These are phyloP conservation scores for Hermodice carunculata DNA, from an alignment of 2,888 invertebrate genomes.

Conservation along the genomic window DNA sequence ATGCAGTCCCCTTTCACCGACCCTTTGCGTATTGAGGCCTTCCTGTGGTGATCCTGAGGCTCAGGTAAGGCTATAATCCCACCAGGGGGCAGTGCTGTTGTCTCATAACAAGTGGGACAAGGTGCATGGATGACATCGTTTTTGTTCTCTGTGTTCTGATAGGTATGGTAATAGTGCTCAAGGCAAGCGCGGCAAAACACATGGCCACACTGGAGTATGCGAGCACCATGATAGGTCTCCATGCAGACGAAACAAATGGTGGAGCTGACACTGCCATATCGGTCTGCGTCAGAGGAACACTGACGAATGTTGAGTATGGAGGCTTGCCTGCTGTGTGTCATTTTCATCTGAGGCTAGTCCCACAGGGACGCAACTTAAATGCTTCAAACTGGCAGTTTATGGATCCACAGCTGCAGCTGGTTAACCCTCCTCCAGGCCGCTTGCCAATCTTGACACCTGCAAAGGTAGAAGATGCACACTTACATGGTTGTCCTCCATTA, in stretches of 20 bases:
- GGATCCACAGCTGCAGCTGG: too few species aligned
- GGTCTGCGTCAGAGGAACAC: too few species aligned
- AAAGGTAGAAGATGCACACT: too few species aligned
- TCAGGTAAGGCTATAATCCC: background rate
- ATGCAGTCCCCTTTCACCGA: background rate
- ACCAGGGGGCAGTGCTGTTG: background rate
- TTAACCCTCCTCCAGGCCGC: too few species aligned
- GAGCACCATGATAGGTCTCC: conserved; percentile 1
- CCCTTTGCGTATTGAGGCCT: background rate
- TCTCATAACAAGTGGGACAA: conserved; percentile 12
- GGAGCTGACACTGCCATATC: too few species aligned
- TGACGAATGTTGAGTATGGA: too few species aligned
- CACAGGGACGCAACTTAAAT: too few species aligned
- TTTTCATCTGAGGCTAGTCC: too few species aligned
- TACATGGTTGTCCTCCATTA: too few species aligned
- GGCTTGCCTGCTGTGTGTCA: too few species aligned
- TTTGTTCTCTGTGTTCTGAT: background rate
- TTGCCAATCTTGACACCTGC: too few species aligned
- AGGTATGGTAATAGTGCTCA: conserved; percentile 10
- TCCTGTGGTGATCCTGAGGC: background rate
- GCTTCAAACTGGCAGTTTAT: too few species aligned
- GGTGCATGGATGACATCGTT: background rate
- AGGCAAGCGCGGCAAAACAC: conserved; percentile 24
- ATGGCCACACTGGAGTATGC: conserved; percentile 23
- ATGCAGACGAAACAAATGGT: conserved; percentile 17